Percentiles rank a stretch among this genome's conserved stretches.
Conservation (phyloP, 1,140 invertebrate genomes). For the Drosophila mauritiana region DNA sequence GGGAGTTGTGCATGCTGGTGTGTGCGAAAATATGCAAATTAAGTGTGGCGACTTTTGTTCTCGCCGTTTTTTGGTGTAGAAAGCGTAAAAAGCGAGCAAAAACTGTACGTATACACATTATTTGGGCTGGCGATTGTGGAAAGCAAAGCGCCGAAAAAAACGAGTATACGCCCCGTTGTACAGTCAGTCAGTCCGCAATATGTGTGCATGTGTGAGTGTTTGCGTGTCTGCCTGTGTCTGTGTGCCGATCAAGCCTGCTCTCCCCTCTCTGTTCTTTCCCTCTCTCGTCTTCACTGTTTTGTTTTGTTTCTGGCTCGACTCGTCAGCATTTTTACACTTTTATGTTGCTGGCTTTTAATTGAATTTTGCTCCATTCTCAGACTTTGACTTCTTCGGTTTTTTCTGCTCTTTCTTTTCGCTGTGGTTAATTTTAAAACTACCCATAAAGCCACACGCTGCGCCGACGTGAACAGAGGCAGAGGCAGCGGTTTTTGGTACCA, state of each 20-base stretch:
- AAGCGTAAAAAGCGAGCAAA: slow-evolving; percentile 70
- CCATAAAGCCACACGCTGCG: slow-evolving; percentile 73
- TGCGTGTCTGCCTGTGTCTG: slow-evolving; percentile 10
- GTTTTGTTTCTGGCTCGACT: slow-evolving; percentile 40
- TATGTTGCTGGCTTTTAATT: slow-evolving; percentile 77
- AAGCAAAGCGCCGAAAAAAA: slow-evolving; percentile 69
- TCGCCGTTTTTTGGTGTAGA: slow-evolving; percentile 63
- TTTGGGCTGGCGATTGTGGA: slow-evolving; percentile 64
- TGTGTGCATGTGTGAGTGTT: not conserved
- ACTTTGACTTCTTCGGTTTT: slow-evolving; percentile 62
- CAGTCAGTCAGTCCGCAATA: slow-evolving; percentile 52
- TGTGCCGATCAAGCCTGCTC: slow-evolving; percentile 48
- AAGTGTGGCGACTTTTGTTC: slow-evolving; percentile 75
- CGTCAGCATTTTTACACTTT: slow-evolving; percentile 74
- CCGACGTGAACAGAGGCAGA: slow-evolving; percentile 3
- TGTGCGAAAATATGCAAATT: slow-evolving; percentile 80
- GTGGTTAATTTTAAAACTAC: slow-evolving; percentile 81
- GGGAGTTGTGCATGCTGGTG: slow-evolving; percentile 47
- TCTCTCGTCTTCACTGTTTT: slow-evolving; percentile 1
- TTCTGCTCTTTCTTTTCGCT: slow-evolving; percentile 52
- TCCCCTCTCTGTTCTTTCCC: slow-evolving; percentile 9
- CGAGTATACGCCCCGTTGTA: slow-evolving; percentile 77
- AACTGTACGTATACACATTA: slow-evolving; percentile 64
- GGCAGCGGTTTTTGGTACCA: slow-evolving; percentile 58
- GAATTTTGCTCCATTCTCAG: slow-evolving; percentile 67